These are phyloP conservation scores for Sycobia sp. DNA, from an alignment of 1,140 invertebrate genomes.

Conservation along the genomic window DNA sequence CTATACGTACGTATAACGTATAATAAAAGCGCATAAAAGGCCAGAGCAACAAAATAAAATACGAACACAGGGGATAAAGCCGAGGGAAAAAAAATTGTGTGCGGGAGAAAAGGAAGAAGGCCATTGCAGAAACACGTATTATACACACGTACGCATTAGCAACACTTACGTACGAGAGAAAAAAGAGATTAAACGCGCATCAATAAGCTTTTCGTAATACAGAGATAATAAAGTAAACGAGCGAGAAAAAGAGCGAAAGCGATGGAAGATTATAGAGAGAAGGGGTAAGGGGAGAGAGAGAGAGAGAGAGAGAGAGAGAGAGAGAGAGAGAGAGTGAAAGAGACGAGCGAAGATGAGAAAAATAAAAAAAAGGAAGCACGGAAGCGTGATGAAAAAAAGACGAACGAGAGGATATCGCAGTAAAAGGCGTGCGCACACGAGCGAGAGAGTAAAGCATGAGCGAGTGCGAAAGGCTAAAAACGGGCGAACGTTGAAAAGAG, in stretches of 20 bases:
- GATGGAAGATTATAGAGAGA: no score
- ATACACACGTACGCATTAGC: neutral
- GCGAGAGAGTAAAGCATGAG: neutral
- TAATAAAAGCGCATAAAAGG: neutral
- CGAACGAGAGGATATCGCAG: neutral
- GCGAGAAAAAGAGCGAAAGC: conserved; percentile 15
- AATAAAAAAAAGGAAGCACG: neutral
- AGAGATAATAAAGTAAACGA: conserved; percentile 21
- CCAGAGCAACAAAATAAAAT: conserved; percentile 13
- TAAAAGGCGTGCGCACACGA: neutral
- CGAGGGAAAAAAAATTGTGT: conserved; percentile 26
- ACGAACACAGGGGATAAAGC: conserved; percentile 29
- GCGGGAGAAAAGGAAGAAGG: conserved; percentile 13
- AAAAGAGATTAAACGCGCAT: conserved; percentile 26
- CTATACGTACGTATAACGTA: neutral
- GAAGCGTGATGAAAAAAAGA: conserved; percentile 14
- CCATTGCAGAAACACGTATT: neutral
- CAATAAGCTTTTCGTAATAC: conserved; percentile 28
- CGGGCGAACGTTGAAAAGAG: neutral
- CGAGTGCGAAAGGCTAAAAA: neutral
- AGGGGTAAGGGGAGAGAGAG: no score
- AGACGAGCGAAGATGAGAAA: neutral
- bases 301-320: conserved; percentile 11
- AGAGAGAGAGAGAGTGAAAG: conserved; percentile 8
- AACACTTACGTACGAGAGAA: neutral